These are phyloP conservation scores for Drosophila borborema DNA, from an alignment of 2,888 invertebrate species.

Conservation along the genomic window DNA sequence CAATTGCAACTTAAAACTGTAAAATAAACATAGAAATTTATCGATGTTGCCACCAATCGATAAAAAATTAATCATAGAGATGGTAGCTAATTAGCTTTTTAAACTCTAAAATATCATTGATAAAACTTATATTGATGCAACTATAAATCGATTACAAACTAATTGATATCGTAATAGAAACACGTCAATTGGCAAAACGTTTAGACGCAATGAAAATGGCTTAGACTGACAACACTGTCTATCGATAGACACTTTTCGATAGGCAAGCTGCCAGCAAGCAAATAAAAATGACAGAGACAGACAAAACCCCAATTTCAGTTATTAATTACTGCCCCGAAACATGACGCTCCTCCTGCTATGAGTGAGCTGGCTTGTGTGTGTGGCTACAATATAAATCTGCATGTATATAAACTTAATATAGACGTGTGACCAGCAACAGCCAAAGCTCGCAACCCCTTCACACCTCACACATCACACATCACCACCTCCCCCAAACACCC, in stretches of 20 bases:
- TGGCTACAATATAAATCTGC: constrained; percentile 33
- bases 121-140: too few relatives aligned
- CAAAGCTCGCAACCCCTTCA: constrained; percentile 1
- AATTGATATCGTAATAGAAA: too few relatives aligned
- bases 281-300: constrained; percentile 6
- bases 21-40: too few relatives aligned
- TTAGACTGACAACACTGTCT: not conserved
- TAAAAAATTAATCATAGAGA: too few relatives aligned
- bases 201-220: not conserved
- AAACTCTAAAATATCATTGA: too few relatives aligned
- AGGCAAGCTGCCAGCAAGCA: constrained; percentile 5
- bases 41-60: too few relatives aligned
- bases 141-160: too few relatives aligned
- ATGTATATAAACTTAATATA: constrained; percentile 48
- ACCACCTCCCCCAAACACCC: not conserved
- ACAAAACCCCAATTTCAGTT: constrained; percentile 45
- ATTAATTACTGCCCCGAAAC: constrained; percentile 50
- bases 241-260: constrained; percentile 17
- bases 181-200: too few relatives aligned
- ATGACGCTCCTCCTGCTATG: not conserved
- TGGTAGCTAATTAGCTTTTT: too few relatives aligned
- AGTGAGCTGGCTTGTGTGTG: not conserved
- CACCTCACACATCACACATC: not conserved
- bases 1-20: too few relatives aligned
- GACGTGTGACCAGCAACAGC: constrained; percentile 31